Evolutionary conservation across 2,888 invertebrate genomes (phyloP), one percentile per base, ranked within the genome.

Genomic region (Ophion slaviceki): DNA sequence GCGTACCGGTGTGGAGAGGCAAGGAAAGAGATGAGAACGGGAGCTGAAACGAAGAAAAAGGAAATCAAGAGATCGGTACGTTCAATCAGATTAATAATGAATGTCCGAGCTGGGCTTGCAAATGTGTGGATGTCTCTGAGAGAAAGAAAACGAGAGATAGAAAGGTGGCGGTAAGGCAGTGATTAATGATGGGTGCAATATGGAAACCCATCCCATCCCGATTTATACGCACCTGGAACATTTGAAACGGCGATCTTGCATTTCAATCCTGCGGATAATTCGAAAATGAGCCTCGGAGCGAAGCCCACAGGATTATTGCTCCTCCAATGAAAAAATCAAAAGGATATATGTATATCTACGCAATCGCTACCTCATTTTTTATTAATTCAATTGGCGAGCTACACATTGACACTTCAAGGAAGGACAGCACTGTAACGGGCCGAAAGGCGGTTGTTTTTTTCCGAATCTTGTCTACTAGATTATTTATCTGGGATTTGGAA

Each of bases 151-250:
- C 17, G 86, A 85, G 82, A 71, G 76, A 83, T 77, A 86, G 87
- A 28, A 28, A 40, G 87, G 82, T 84, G 40, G 79, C 3, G 32
- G 32, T 32, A 4, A 87, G 82, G 87, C 83, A 85, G 81, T 88
- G 87, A 88, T 88, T 88, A 87, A 88, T 88, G 88, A 86, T 87
- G 59, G 76, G 77, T 87, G 82, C 85, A 79, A 81, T 80, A 83
- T 81, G 86, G 66, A 77, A 78, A 80, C 82, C 67, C 76, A 87
- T 86, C 83, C 81, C 79, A 70, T 57, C 74, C 68, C 81, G 84
- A 88, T 82, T 78, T 32, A 32, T 85, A 81, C 80, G 80, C 75
- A 67, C 81, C 70, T 82, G 62, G 71, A 45, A 40, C 74, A 14
- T 74, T 71, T 80, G 74, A 77, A 76, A 78, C 85, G 85, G 71